Conservation (phyloP, 1,140 invertebrate species). For the Diorhabda sublineata region DNA sequence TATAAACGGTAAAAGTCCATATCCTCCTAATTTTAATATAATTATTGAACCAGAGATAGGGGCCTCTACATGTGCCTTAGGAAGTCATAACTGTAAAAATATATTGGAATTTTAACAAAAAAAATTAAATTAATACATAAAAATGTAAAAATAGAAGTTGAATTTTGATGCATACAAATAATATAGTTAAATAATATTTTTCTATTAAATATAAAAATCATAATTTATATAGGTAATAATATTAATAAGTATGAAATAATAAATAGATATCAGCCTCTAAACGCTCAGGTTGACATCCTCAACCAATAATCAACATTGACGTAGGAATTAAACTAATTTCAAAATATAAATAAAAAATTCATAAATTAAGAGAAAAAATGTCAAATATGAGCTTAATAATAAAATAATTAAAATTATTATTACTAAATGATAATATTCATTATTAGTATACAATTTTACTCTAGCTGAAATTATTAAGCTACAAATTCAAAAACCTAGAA, state of each 20-base stretch:
- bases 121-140: conserved; percentile 54
- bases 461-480: conserved; percentile 53
- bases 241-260: conserved; percentile 61
- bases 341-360: conserved; percentile 61
- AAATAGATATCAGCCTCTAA: conserved; percentile 57
- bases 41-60: conserved; percentile 66
- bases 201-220: conserved; percentile 51
- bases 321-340: conserved; percentile 59
- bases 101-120: conserved; percentile 67
- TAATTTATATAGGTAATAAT: conserved; percentile 58
- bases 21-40: conserved; percentile 65
- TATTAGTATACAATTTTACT: conserved; percentile 47
- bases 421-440: conserved; percentile 51
- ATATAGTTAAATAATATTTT: conserved; percentile 46
- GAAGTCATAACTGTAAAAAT: conserved; percentile 65
- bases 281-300: conserved; percentile 59
- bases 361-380: conserved; percentile 49
- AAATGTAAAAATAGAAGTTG: conserved; percentile 51
- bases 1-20: conserved; percentile 57
- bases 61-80: conserved; percentile 70
- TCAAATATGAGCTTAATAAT: conserved; percentile 54
- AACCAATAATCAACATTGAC: conserved; percentile 61
- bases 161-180: conserved; percentile 48
- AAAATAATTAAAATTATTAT: conserved; percentile 52
- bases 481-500: conserved; percentile 54